Evolutionary conservation across 2,113 vertebrate genomes (phyloP).

Genomic region (Hepsetus odoe): DNA sequence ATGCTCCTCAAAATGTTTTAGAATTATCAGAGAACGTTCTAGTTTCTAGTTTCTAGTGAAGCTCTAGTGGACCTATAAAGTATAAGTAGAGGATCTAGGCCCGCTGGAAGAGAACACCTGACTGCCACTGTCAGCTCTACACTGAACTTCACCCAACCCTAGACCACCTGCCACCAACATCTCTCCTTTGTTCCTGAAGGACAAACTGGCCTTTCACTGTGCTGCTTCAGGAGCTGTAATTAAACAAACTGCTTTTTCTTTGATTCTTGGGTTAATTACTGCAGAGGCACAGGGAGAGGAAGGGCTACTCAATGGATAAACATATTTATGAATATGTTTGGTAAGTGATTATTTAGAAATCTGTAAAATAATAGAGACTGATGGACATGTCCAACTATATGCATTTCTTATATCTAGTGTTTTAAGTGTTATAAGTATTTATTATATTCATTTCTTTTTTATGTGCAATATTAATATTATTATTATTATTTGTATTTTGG

Average conservation of each 20-base stretch:
- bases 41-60: slow-evolving; percentile 14
- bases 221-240: slow-evolving; percentile 23
- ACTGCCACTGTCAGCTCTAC: slow-evolving; percentile 27
- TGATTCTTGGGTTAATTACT: slow-evolving; percentile 10
- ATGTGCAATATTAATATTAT: not conserved
- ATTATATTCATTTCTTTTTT: no score
- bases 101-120: slow-evolving; percentile 11
- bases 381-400: no score
- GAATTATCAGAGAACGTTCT: not conserved
- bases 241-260: slow-evolving; percentile 25
- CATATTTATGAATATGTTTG: no score
- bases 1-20: slow-evolving; percentile 4
- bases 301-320: slow-evolving; percentile 6
- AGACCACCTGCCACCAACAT: slow-evolving; percentile 23
- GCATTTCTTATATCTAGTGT: no score
- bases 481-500: not conserved
- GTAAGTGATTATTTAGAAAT: no score
- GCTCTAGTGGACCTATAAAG: slow-evolving; percentile 23
- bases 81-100: slow-evolving; percentile 1
- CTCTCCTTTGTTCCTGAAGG: slow-evolving; percentile 11
- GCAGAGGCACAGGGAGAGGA: not conserved
- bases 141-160: slow-evolving; percentile 29
- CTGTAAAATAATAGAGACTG: no score
- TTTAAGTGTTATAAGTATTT: no score
- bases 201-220: slow-evolving; percentile 33